A percentile compares a stretch with the other conserved stretches of the same genome.
Evolutionary conservation across 2,888 invertebrate genomes (phyloP).

Genomic region (Tyria jacobaeae): DNA sequence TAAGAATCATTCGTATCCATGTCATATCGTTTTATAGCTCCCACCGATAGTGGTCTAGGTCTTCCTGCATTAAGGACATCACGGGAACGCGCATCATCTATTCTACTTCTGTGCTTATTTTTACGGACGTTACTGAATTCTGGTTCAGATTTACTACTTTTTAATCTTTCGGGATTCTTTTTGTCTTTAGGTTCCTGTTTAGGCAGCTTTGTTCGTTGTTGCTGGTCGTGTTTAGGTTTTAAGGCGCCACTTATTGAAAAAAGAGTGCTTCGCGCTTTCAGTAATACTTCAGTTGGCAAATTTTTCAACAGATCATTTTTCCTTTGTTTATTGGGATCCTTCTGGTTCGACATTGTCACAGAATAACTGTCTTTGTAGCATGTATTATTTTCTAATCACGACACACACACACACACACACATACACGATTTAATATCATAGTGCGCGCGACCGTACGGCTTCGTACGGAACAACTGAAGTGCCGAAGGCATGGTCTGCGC

Average conservation of each 20-base stretch:
- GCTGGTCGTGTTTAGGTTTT: slow-evolving; percentile 74
- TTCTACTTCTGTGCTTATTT: slow-evolving; percentile 71
- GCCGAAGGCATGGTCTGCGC: slow-evolving; percentile 71
- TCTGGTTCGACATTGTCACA: slow-evolving; percentile 74
- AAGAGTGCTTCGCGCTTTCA: slow-evolving; percentile 80
- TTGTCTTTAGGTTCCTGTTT: slow-evolving; percentile 83
- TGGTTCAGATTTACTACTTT: slow-evolving; percentile 75
- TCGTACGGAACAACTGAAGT: slow-evolving; percentile 75
- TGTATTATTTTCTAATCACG: slow-evolving; percentile 48
- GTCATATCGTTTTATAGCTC: slow-evolving; percentile 72
- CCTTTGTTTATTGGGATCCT: slow-evolving; percentile 73
- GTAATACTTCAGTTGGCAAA: slow-evolving; percentile 77
- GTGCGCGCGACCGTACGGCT: slow-evolving; percentile 68
- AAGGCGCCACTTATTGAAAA: slow-evolving; percentile 79
- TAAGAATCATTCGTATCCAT: slow-evolving; percentile 63
- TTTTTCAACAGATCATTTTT: slow-evolving; percentile 78
- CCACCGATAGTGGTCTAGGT: slow-evolving; percentile 77
- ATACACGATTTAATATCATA: slow-evolving; percentile 45
- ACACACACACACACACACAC: slow-evolving; percentile 36
- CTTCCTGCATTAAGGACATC: slow-evolving; percentile 57
- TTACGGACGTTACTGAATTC: slow-evolving; percentile 74
- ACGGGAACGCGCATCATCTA: slow-evolving; percentile 60
- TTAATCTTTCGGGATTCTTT: slow-evolving; percentile 72
- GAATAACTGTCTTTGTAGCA: slow-evolving; percentile 46
- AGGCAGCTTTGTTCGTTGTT: slow-evolving; percentile 57